A percentile compares a stretch with the other conserved stretches of the same genome.
These are phyloP conservation scores for Sisyra terminalis DNA, from an alignment of 2,888 invertebrate genomes.

Conservation along the genomic window DNA sequence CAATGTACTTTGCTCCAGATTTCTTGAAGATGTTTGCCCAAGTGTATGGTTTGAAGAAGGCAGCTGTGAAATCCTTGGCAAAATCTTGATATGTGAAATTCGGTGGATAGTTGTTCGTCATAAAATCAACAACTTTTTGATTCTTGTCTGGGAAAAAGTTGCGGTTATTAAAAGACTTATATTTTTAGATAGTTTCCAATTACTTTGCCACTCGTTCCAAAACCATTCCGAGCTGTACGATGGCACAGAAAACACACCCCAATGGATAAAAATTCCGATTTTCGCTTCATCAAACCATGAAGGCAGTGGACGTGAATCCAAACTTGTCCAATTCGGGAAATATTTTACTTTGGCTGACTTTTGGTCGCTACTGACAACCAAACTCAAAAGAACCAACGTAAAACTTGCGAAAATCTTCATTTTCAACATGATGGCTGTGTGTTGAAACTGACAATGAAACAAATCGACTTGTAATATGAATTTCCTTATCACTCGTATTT, in stretches of 20 bases:
- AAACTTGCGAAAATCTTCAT: too few species aligned
- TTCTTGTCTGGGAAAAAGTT: too few species aligned
- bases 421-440: too few species aligned
- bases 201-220: slow-evolving; percentile 61
- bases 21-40: slow-evolving; percentile 73
- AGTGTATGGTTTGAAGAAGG: slow-evolving; percentile 66
- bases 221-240: slow-evolving; percentile 75
- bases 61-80: slow-evolving; percentile 73
- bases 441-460: too few species aligned
- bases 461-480: too few species aligned
- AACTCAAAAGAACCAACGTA: too few species aligned
- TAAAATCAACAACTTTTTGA: slow-evolving; percentile 34
- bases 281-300: slow-evolving; percentile 72
- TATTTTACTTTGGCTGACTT: slow-evolving; percentile 21
- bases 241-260: slow-evolving; percentile 76
- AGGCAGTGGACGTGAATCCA: slow-evolving; percentile 62
- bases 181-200: too few species aligned
- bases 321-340: slow-evolving; percentile 55
- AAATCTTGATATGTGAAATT: slow-evolving; percentile 85
- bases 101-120: slow-evolving; percentile 69
- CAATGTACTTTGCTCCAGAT: slow-evolving; percentile 66
- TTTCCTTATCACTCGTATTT: too few species aligned
- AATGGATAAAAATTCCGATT: slow-evolving; percentile 73
- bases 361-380: too few species aligned
- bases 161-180: too few species aligned